phyloP scores from a whole-genome alignment of 2,113 vertebrate species.

The Melanerpes aurifrons region DNA sequence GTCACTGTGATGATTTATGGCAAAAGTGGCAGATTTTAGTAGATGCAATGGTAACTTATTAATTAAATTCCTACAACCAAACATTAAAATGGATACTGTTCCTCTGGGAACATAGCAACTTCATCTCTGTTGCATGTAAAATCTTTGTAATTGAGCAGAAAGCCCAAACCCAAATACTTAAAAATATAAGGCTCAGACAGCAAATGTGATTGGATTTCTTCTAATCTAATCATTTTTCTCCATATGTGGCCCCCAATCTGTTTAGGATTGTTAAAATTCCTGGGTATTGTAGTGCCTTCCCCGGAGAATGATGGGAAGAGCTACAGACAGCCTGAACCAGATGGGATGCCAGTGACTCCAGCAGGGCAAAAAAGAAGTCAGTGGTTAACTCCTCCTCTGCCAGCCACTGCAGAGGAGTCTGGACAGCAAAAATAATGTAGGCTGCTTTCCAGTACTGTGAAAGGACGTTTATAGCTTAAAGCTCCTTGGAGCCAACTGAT shows the following conservation, averaged over 20 bases:
- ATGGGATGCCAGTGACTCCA: constrained; percentile 65
- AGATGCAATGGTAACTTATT: not conserved
- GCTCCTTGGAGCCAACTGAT: not conserved
- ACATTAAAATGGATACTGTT: not conserved
- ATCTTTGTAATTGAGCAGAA: constrained; percentile 39
- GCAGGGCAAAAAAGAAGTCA: constrained; percentile 54
- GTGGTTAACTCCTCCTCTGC: constrained; percentile 60
- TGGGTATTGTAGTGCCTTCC: constrained; percentile 62
- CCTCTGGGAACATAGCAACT: not conserved
- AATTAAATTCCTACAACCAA: constrained; percentile 11
- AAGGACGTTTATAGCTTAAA: not conserved
- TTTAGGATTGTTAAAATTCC: constrained; percentile 74
- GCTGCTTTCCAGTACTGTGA: not conserved
- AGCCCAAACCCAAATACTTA: constrained; percentile 26
- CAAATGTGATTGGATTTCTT: constrained; percentile 69
- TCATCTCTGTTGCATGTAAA: not conserved
- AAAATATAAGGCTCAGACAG: not conserved
- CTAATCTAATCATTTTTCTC: constrained; percentile 65
- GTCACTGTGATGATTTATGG: not conserved
- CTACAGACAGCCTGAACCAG: constrained; percentile 41
- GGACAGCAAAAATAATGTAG: not conserved
- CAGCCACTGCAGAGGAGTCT: not conserved
- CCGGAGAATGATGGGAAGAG: constrained; percentile 53
- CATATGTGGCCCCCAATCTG: constrained; percentile 68
- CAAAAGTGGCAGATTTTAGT: not conserved